phyloP scores from a whole-genome alignment of 2,797 vertebrate genomes.

The Eurystomus glaucurus region DNA sequence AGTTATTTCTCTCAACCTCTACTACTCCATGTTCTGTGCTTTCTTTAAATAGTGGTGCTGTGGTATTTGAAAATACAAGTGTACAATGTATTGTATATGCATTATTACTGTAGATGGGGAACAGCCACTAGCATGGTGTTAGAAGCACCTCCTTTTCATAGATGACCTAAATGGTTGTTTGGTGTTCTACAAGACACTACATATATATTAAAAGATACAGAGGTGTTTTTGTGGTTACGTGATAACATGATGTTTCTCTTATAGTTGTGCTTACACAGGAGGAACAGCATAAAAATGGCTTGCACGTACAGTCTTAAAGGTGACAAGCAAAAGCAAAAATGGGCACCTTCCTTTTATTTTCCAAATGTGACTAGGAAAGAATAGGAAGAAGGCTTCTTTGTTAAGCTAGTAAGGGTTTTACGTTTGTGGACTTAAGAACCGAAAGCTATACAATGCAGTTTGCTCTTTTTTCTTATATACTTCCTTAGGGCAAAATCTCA shows the following conservation, averaged over 20 bases:
- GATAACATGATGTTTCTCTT: neutral
- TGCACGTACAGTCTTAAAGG: neutral
- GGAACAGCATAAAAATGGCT: neutral
- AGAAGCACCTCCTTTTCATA: neutral
- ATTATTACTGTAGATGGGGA: neutral
- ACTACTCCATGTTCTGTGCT: neutral
- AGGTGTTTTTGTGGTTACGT: neutral
- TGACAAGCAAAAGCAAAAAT: neutral
- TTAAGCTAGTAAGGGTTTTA: neutral
- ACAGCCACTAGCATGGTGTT: neutral
- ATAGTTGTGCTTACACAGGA: neutral
- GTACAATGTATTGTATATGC: neutral
- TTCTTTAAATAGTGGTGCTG: neutral
- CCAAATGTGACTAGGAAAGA: neutral
- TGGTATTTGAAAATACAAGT: neutral
- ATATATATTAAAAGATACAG: neutral
- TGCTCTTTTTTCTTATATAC: neutral
- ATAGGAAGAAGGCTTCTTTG: neutral
- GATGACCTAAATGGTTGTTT: neutral
- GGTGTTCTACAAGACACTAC: neutral
- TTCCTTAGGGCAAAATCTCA: neutral
- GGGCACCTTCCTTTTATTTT: neutral
- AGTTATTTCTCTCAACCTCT: neutral
- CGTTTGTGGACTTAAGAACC: neutral
- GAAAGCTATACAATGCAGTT: neutral